Base-by-base conservation (phyloP, 2,888 invertebrate genomes). In the Macrophya annulata region DNA sequence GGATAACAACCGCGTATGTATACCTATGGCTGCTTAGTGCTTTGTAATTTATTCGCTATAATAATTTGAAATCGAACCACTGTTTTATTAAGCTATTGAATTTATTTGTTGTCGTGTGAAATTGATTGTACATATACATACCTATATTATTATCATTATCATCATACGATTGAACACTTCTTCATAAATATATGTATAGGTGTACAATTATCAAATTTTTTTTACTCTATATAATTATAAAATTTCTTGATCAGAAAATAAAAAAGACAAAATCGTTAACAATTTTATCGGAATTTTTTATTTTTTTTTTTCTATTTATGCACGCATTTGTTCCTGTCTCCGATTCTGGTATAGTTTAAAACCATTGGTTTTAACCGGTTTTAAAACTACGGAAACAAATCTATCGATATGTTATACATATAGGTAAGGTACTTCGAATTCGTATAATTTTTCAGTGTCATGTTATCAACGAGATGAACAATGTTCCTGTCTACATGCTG, bases 401-500 rank as follows among this genome's bases (percentile, higher is more conserved):
- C 15, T 51, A 4, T 21, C 72, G 40, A 43, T 8, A 40, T n/a
- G n/a, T 40, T n/a, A 31, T 31, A 31, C n/a, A n/a, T n/a, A n/a
- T n/a, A n/a, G n/a, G n/a, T n/a, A n/a, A n/a, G n/a, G n/a, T 4
- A 21, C 21, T 43, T 48, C 5, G 21, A 21, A 45, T 74, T 1
- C 3, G 21, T 74, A 17, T 31, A 31, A 21, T 12, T 21, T 72
- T 84, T 68, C 48, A 37, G 40, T 85, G 25, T 65, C 77, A 51
- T 45, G n/a, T 76, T 65, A 77, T 76, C 85, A 40, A 40, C 62
- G 81, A 86, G 88, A 88, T 87, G 84, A 86, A 87, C 87, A 86
- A 86, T 88, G 86, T 86, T 86, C 88, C 81, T 62, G 62, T 37
- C 85, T 85, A 82, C 85, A 87, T 89, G 86, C 87, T 76, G 89